Conservation (phyloP, 2,797 vertebrate species). For the Aplochiton taeniatus region DNA sequence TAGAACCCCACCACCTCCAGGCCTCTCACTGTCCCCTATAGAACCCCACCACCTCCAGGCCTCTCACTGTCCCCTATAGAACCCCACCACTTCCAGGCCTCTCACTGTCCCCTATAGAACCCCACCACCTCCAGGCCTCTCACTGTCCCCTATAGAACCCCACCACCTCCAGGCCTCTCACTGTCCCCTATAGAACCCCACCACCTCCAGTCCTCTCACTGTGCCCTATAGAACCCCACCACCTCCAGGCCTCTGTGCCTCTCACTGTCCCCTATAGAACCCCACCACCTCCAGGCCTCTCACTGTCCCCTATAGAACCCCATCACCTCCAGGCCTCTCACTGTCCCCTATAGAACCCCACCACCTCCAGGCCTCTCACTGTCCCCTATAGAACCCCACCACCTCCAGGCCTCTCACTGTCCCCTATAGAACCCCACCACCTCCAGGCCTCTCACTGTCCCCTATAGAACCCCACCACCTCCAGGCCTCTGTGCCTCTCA, state of each 20-base stretch:
- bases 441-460: slow-evolving; percentile 17
- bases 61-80: too few species aligned
- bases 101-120: not conserved
- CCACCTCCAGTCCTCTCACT: too few species aligned
- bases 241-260: not conserved
- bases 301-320: too few species aligned
- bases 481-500: not conserved
- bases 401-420: not conserved
- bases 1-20: not conserved
- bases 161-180: not conserved
- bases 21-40: not conserved
- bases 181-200: not conserved
- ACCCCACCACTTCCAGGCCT: not conserved
- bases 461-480: slow-evolving; percentile 7
- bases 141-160: too few species aligned
- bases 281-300: too few species aligned
- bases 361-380: too few species aligned
- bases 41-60: not conserved
- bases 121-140: too few species aligned
- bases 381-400: too few species aligned
- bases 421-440: not conserved
- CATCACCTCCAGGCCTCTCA: not conserved
- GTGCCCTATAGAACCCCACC: too few species aligned
- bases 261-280: not conserved
- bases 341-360: not conserved